A percentile compares a stretch with the other conserved stretches of the same genome.
These are phyloP conservation scores for Drosophila diplacantha DNA, from an alignment of 2,888 invertebrate genomes.

Conservation along the genomic window DNA sequence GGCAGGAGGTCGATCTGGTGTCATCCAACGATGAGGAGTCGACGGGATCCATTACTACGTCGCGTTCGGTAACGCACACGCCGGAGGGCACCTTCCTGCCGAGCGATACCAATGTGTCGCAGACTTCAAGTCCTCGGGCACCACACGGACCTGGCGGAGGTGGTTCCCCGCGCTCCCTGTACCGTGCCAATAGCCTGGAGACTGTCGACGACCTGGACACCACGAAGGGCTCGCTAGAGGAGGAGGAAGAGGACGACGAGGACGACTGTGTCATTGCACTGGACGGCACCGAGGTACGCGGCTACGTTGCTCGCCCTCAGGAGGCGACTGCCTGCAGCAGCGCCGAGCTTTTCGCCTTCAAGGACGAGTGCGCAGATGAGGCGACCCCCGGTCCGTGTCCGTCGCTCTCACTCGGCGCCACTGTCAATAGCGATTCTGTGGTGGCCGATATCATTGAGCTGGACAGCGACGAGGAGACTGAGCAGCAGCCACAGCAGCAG, in stretches of 20 bases:
- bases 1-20: constrained; percentile 7
- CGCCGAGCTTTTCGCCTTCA: constrained; percentile 56
- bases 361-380: constrained; percentile 33
- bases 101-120: constrained; percentile 58
- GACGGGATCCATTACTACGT: constrained; percentile 50
- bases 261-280: constrained; percentile 63
- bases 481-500: background rate
- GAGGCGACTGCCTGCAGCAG: constrained; percentile 41
- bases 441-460: constrained; percentile 46
- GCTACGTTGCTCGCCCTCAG: constrained; percentile 48
- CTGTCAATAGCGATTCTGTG: constrained; percentile 57
- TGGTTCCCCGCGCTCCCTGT: constrained; percentile 41
- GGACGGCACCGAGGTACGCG: constrained; percentile 59
- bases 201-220: constrained; percentile 59
- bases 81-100: constrained; percentile 49
- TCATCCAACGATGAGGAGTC: constrained; percentile 54
- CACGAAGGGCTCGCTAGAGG: constrained; percentile 57
- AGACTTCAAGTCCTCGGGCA: constrained; percentile 51
- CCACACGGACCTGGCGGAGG: constrained; percentile 26
- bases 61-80: constrained; percentile 50
- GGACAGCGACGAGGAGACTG: constrained; percentile 37
- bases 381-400: background rate
- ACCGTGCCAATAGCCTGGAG: constrained; percentile 59
- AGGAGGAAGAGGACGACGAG: constrained; percentile 49
- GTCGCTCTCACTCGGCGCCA: constrained; percentile 46